Percentiles rank a stretch among this genome's conserved stretches.
Evolutionary conservation across 2,113 vertebrate genomes (phyloP).

Genomic region (Siniperca knerii): DNA sequence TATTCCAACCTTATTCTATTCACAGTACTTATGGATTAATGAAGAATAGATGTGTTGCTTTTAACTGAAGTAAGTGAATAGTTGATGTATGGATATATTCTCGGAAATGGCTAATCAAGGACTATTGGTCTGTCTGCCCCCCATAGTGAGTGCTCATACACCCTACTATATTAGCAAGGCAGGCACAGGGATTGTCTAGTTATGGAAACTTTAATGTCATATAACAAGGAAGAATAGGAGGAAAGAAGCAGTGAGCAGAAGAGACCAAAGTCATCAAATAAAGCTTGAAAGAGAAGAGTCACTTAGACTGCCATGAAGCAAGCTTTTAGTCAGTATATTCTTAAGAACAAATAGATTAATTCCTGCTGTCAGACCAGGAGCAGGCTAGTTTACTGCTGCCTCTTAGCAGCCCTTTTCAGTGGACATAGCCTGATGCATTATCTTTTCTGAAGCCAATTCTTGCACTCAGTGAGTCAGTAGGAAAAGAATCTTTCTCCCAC

Average conservation of each 20-base stretch:
- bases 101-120: constrained; percentile 6
- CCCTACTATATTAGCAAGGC: not conserved
- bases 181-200: not conserved
- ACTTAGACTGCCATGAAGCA: constrained; percentile 17
- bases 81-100: constrained; percentile 26
- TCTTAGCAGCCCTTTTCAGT: constrained; percentile 17
- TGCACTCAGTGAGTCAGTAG: constrained; percentile 4
- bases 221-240: not conserved
- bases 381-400: constrained; percentile 13
- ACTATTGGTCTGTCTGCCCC: not conserved
- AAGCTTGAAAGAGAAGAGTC: constrained; percentile 34
- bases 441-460: constrained; percentile 22
- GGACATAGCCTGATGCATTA: constrained; percentile 27
- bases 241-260: not conserved
- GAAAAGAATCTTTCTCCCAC: not conserved
- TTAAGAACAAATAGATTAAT: constrained; percentile 33
- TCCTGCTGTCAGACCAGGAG: constrained; percentile 7
- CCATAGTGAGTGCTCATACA: constrained; percentile 11
- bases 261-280: constrained; percentile 10
- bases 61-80: constrained; percentile 32
- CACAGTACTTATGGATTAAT: constrained; percentile 3
- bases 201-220: constrained; percentile 3
- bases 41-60: constrained; percentile 25
- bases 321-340: constrained; percentile 39
- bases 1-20: not conserved